Conservation (phyloP, 2,113 vertebrate genomes). For the Theristicus caerulescens region DNA sequence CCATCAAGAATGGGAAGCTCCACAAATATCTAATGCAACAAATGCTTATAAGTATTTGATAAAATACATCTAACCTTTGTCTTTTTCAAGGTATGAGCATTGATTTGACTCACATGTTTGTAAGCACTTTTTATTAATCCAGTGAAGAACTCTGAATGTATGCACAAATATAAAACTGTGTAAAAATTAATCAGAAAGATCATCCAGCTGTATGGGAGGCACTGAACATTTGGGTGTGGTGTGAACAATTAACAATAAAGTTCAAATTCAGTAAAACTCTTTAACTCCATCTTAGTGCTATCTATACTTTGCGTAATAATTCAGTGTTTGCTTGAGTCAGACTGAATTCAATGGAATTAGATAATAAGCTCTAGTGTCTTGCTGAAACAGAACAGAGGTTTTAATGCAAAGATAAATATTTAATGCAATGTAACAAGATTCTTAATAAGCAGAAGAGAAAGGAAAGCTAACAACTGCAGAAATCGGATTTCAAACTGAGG, state of each 20-base stretch:
- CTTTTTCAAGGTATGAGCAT: not conserved
- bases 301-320: not conserved
- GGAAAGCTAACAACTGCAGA: constrained; percentile 1
- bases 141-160: not conserved
- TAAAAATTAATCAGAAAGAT: not conserved
- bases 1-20: not conserved
- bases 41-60: not conserved
- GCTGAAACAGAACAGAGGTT: constrained; percentile 13
- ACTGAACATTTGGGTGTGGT: not conserved
- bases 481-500: not conserved
- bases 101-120: not conserved
- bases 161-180: not conserved
- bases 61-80: not conserved
- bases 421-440: constrained; percentile 8
- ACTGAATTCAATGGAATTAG: not conserved
- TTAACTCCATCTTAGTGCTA: not conserved
- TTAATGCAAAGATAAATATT: constrained; percentile 43
- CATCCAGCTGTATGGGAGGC: not conserved
- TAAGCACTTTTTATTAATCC: not conserved
- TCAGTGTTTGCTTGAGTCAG: not conserved
- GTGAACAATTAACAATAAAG: not conserved
- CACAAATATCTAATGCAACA: not conserved
- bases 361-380: not conserved
- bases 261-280: not conserved
- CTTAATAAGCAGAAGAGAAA: not conserved